Conservation (phyloP, 2,888 invertebrate species). For the Odontocolon sp. region DNA sequence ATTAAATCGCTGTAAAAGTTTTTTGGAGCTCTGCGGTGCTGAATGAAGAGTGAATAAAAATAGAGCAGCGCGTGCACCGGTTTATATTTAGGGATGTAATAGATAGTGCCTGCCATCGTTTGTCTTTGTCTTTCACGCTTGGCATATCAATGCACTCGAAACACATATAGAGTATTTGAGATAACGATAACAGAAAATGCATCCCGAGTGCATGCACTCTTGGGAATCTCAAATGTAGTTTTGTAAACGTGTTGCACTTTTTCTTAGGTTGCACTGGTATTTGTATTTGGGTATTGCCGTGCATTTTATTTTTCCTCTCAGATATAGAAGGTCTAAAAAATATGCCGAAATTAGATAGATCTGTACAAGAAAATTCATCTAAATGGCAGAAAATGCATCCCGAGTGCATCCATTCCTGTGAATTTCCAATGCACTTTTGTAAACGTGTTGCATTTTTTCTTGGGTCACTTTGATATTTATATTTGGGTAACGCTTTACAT, state of each 20-base stretch:
- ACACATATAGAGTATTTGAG: slow-evolving; percentile 9
- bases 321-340: background rate
- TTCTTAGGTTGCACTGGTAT: slow-evolving; percentile 11
- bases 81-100: slow-evolving; percentile 63
- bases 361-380: too few relatives aligned
- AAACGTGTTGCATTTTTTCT: slow-evolving; percentile 14
- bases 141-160: slow-evolving; percentile 16
- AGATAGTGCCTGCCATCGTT: slow-evolving; percentile 25
- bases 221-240: background rate
- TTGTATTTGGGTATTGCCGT: background rate
- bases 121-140: slow-evolving; percentile 36
- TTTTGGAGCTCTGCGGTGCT: slow-evolving; percentile 20
- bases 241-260: slow-evolving; percentile 20
- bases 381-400: slow-evolving; percentile 16
- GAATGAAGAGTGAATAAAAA: slow-evolving; percentile 34
- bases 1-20: slow-evolving; percentile 24
- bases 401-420: slow-evolving; percentile 27
- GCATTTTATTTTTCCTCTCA: background rate
- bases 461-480: slow-evolving; percentile 19
- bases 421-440: slow-evolving; percentile 9
- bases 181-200: slow-evolving; percentile 42
- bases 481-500: background rate
- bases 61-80: slow-evolving; percentile 35
- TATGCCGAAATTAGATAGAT: too few relatives aligned
- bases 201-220: slow-evolving; percentile 30